Base-by-base conservation (phyloP, 1,140 invertebrate genomes). In the Neodiprion fabricii region DNA sequence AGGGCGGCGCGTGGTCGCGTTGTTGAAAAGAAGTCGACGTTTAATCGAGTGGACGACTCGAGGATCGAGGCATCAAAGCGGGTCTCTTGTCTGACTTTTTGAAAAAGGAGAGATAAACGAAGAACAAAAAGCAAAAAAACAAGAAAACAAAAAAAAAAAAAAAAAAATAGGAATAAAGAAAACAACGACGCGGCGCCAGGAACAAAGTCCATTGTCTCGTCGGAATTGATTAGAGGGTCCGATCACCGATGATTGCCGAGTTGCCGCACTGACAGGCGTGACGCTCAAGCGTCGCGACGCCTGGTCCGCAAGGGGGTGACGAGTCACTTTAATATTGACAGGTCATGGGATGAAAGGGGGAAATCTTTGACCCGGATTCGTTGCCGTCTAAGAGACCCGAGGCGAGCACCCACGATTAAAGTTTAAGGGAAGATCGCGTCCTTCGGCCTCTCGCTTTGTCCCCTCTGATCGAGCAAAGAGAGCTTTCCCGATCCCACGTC, bases 61-160 rank as follows among this genome's bases (percentile, higher is more conserved):
- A 40, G 28, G n/a, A 61, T 17, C 4, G 53, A 17, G 53, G 10
- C n/a, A 53, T 53, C 50, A 53, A 21, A 53, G n/a, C 50, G 10
- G 10, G 50, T 14, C 50, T 11, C 50, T 53, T 14, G 10, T 53
- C 17, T 21, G 17, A 21, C 17, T 23, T 67, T 73, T 73, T 74
- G 23, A n/a, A 14, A 72, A 66, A 66, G n/a, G 14, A 14, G 0
- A 21, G 14, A 48, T 68, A 1, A 49, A 50, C 67, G 1, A 17
- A 40, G 21, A 40, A 66, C 14, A 53, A 65, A 28, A 65, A 70
- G 69, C 67, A 65, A 9, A 17, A 10, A 17, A 74, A 61, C n/a
- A 68, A 67, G 40, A 40, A 66, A 67, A 21, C 17, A 21, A 21
- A 21, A 21, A 21, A 21, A 21, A 21, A 21, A 21, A 21, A 21